These are phyloP conservation scores for Anguilla megastoma DNA, from an alignment of 2,797 vertebrate genomes.

Conservation along the genomic window DNA sequence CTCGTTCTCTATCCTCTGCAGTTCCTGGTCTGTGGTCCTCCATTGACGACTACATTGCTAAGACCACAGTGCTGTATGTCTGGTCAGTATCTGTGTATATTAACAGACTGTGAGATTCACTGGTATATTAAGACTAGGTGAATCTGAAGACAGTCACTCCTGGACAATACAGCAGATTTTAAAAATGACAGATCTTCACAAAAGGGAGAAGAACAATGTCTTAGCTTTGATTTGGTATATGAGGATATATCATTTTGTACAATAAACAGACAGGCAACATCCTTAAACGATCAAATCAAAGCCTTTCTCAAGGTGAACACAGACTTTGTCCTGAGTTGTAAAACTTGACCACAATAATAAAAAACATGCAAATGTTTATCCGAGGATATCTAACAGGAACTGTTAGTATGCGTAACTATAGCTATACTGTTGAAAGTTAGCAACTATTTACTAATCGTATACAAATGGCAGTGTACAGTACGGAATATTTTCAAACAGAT, in stretches of 20 bases:
- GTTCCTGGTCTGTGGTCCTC: too few species aligned
- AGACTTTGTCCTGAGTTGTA: neutral
- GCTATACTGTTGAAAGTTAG: neutral
- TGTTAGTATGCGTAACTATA: neutral
- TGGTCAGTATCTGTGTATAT: neutral
- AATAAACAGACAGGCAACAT: neutral
- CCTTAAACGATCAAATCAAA: neutral
- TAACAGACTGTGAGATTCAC: neutral
- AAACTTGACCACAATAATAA: neutral
- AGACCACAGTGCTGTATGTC: neutral
- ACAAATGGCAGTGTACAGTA: constrained; percentile 7
- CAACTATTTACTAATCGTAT: neutral
- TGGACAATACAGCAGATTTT: neutral
- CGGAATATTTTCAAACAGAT: neutral
- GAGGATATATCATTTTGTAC: neutral
- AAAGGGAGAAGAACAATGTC: neutral
- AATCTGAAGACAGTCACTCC: neutral
- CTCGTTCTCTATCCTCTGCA: neutral
- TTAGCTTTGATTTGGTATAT: neutral
- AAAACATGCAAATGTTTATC: neutral
- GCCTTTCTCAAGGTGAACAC: neutral
- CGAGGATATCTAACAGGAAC: neutral
- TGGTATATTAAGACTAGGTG: neutral
- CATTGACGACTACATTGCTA: too few species aligned
- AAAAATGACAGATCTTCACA: neutral